Conservation (phyloP, 2,888 invertebrate species). For the Chaetogeoica ovagalla region DNA sequence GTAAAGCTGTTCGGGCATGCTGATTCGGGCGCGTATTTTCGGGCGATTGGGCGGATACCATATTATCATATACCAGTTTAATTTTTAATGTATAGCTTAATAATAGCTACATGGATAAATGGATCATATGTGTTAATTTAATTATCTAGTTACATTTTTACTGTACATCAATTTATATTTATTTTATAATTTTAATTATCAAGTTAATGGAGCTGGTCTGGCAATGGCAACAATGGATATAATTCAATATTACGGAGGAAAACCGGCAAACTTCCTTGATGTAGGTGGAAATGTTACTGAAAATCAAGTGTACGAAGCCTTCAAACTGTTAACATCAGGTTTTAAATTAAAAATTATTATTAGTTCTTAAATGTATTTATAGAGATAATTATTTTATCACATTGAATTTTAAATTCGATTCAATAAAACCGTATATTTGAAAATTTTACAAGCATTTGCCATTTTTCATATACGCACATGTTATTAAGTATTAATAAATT, state of each 20-base stretch:
- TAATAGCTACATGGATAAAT: no score
- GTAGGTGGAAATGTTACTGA: slow-evolving; percentile 96
- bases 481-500: no score
- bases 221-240: slow-evolving; percentile 99
- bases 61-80: no score
- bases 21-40: no score
- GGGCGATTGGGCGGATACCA: no score
- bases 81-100: no score
- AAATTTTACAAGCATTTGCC: no score
- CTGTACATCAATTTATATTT: not conserved
- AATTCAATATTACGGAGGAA: slow-evolving; percentile 92
- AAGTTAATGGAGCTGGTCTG: slow-evolving; percentile 96
- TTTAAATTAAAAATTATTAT: not conserved
- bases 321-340: slow-evolving; percentile 82
- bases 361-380: not conserved
- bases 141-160: not conserved
- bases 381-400: not conserved
- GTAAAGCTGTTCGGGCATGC: no score
- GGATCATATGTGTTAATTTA: not conserved
- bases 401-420: no score
- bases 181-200: slow-evolving; percentile 1
- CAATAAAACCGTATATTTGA: no score
- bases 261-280: slow-evolving; percentile 97
- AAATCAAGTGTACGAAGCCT: slow-evolving; percentile 89
- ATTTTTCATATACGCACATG: no score